Conservation (phyloP, 2,888 invertebrate species). For the Melanargia galathea region DNA sequence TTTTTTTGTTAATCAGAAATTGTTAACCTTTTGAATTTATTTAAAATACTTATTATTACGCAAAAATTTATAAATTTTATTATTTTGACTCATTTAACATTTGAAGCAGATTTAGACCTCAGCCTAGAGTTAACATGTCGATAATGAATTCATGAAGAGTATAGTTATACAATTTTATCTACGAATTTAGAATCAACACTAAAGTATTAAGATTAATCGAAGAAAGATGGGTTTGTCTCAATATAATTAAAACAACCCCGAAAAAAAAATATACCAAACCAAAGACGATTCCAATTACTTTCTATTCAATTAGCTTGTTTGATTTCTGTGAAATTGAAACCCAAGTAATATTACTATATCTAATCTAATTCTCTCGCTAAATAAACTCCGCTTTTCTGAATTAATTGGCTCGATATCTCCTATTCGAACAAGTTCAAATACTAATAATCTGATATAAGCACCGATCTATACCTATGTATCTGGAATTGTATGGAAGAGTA, state of each 20-base stretch:
- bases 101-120: too few relatives aligned
- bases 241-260: not conserved
- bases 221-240: not conserved
- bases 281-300: conserved; percentile 27
- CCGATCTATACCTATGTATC: not conserved
- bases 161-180: not conserved
- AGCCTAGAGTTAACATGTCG: too few relatives aligned
- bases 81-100: too few relatives aligned
- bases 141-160: not conserved
- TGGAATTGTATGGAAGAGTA: not conserved
- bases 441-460: conserved; percentile 28
- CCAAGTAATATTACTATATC: conserved; percentile 38
- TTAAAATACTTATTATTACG: too few relatives aligned
- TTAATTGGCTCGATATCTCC: conserved; percentile 48
- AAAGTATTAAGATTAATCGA: not conserved
- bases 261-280: conserved; percentile 16
- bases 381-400: conserved; percentile 44
- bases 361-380: conserved; percentile 43
- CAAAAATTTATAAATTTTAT: too few relatives aligned
- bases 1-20: too few relatives aligned
- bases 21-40: too few relatives aligned
- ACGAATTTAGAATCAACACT: not conserved
- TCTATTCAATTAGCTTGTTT: conserved; percentile 34
- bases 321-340: conserved; percentile 39
- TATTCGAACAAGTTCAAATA: conserved; percentile 37